Conservation (phyloP, 2,888 invertebrate genomes). For the Gymnosoma rotundatum region DNA sequence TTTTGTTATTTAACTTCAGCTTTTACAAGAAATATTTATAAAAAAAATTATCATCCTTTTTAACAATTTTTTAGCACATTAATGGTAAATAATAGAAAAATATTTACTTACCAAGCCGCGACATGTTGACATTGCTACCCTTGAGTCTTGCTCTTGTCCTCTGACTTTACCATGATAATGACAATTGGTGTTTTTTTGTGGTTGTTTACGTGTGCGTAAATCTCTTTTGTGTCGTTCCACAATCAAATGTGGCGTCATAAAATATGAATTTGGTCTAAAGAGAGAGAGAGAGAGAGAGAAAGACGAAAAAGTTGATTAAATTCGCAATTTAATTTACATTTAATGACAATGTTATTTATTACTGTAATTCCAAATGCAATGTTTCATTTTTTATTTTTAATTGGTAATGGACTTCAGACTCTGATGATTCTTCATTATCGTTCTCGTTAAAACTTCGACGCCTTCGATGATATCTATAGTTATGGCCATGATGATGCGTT, state of each 20-base stretch:
- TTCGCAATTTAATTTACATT: constrained; percentile 24
- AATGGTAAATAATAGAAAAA: not conserved
- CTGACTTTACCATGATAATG: constrained; percentile 90
- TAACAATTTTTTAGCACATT: not conserved
- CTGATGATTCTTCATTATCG: not conserved
- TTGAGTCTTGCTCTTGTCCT: constrained; percentile 86
- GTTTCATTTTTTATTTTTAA: constrained; percentile 78
- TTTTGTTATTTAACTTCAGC: not conserved
- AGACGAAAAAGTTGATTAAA: constrained; percentile 19
- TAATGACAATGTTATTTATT: constrained; percentile 66
- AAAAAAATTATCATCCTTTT: constrained; percentile 32
- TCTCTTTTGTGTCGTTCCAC: constrained; percentile 86
- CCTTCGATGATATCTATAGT: constrained; percentile 76
- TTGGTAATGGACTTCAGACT: constrained; percentile 74
- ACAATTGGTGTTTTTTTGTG: constrained; percentile 85
- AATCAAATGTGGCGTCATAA: constrained; percentile 87
- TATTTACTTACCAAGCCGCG: constrained; percentile 89
- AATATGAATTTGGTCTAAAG: constrained; percentile 85
- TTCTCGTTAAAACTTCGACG: constrained; percentile 70
- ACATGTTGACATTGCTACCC: constrained; percentile 91
- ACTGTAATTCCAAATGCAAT: constrained; percentile 81
- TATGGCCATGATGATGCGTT: constrained; percentile 79
- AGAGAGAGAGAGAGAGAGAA: not conserved
- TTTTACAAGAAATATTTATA: not conserved
- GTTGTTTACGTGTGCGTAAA: constrained; percentile 84